Evolutionary conservation across 2,797 vertebrate species (phyloP).

Genomic region (Threskiornis aethiopicus): DNA sequence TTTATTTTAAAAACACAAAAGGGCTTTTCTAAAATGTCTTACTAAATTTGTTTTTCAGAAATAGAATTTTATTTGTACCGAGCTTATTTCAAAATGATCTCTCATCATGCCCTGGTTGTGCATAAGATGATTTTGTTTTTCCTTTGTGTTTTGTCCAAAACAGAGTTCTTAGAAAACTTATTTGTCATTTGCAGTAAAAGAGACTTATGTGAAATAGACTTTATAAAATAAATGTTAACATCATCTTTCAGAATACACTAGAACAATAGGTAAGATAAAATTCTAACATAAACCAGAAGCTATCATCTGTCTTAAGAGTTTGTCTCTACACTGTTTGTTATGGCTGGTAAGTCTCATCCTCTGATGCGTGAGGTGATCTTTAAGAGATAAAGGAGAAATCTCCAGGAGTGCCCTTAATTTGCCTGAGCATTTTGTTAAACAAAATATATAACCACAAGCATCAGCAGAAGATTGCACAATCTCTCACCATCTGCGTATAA

Average conservation of each 20-base stretch:
- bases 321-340: neutral
- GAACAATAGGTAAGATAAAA: neutral
- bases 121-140: neutral
- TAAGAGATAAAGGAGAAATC: conserved; percentile 37
- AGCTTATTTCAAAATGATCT: neutral
- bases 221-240: neutral
- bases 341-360: neutral
- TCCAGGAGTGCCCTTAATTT: conserved; percentile 53
- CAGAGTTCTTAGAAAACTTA: neutral
- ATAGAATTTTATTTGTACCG: neutral
- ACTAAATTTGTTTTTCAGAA: neutral
- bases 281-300: neutral
- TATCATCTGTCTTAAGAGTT: neutral
- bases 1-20: neutral
- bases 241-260: neutral
- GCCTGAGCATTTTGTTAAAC: conserved; percentile 14
- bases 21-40: neutral
- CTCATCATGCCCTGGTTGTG: neutral
- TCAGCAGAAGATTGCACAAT: neutral
- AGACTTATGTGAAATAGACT: neutral
- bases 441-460: conserved; percentile 1
- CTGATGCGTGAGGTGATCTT: conserved; percentile 12
- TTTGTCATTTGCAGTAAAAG: neutral
- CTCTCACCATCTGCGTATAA: conserved; percentile 51
- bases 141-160: neutral